Evolutionary conservation across 2,888 invertebrate species (phyloP).

Genomic region (Opisthograptis luteolata): DNA sequence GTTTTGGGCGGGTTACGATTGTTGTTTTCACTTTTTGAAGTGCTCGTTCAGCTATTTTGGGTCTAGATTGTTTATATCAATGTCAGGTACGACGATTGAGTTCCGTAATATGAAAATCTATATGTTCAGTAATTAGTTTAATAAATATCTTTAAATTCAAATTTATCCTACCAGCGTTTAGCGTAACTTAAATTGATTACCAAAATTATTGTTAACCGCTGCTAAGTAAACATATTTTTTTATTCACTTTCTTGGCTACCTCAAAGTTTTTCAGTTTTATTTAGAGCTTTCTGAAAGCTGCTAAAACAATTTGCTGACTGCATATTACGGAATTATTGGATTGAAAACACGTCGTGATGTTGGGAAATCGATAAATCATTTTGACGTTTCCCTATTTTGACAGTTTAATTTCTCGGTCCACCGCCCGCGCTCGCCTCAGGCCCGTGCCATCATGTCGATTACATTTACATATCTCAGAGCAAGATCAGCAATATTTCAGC

Average conservation of each 20-base stretch:
- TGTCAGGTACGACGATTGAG: neutral
- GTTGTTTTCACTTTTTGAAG: neutral
- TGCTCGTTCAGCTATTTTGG: neutral
- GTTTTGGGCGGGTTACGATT: constrained; percentile 10
- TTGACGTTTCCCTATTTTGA: constrained; percentile 52
- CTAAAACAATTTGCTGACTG: constrained; percentile 6
- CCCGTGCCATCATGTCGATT: constrained; percentile 2
- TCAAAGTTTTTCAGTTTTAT: neutral
- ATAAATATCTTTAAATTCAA: too few species aligned
- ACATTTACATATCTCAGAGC: constrained; percentile 1
- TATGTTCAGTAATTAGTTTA: too few species aligned
- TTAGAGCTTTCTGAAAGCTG: neutral
- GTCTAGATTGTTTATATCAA: neutral
- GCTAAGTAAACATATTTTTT: too few species aligned
- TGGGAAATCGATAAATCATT: constrained; percentile 36
- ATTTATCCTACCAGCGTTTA: too few species aligned
- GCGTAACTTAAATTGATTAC: too few species aligned
- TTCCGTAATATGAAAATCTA: too few species aligned
- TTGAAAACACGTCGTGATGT: constrained; percentile 20
- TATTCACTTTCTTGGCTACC: neutral
- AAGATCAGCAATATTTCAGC: constrained; percentile 12
- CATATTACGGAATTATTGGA: constrained; percentile 10
- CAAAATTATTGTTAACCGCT: too few species aligned
- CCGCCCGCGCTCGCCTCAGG: neutral
- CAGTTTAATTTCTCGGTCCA: constrained; percentile 43